Conservation (phyloP, 2,113 vertebrate genomes). For the Amblyopsis rosae region DNA sequence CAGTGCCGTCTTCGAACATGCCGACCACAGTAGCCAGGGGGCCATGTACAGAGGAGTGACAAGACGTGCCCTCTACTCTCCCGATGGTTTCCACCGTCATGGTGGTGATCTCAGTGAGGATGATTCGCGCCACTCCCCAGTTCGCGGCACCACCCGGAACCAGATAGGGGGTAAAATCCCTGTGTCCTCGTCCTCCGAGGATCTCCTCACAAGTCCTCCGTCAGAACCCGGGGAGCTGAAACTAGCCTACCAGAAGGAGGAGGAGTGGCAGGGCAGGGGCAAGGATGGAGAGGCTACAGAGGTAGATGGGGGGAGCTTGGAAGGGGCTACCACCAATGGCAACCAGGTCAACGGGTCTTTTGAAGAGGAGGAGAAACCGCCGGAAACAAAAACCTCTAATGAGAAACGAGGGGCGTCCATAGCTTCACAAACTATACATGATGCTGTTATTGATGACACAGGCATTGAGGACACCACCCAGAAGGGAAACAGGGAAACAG, state of each 20-base stretch:
- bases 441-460: conserved; percentile 40
- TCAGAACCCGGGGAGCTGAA: conserved; percentile 48
- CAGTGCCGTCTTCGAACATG: conserved; percentile 93
- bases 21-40: conserved; percentile 73
- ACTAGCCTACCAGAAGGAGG: conserved; percentile 24
- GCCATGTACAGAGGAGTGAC: conserved; percentile 69
- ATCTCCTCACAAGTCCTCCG: conserved; percentile 70
- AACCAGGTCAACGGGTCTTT: conserved; percentile 62
- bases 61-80: conserved; percentile 79
- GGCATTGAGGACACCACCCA: conserved; percentile 30
- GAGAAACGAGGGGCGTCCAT: conserved; percentile 50
- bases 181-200: conserved; percentile 74
- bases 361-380: conserved; percentile 61
- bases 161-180: conserved; percentile 68
- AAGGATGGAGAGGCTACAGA: conserved; percentile 4
- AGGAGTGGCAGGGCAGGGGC: conserved; percentile 36
- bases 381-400: conserved; percentile 35
- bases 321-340: conserved; percentile 44
- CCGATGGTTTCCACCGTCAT: conserved; percentile 66
- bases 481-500: conserved; percentile 16
- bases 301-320: conserved; percentile 7
- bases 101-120: conserved; percentile 77
- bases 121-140: conserved; percentile 76
- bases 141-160: conserved; percentile 52
- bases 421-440: conserved; percentile 36